Evolutionary conservation across 2,888 invertebrate genomes (phyloP), one percentile per base, ranked within the genome.

Genomic region (Aspidapion aeneum): DNA sequence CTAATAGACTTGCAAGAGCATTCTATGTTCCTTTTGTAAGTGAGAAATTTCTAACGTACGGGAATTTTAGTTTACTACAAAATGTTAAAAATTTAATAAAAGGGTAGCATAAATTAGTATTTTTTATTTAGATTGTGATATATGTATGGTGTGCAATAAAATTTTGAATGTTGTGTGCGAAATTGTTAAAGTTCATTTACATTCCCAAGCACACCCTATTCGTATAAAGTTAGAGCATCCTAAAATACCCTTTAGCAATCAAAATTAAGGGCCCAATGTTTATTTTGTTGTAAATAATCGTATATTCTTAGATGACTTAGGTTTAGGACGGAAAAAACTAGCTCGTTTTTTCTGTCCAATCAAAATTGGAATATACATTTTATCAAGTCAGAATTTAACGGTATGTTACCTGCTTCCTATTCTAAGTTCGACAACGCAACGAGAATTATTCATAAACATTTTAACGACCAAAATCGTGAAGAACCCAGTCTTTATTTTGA

Each of bases 391-490:
- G 65, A 68, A 55, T 68, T 68, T 55, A 61, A 68, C 50, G 68
- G 68, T 17, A 90, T 87, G 78, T 80, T 99, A 69, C 98, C 99
- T 0, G 93, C 94, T 65, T 89, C 91, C 1, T 98, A 88, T 76
- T 81, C 82, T 0, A 79, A 81, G 18, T 81, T 80, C 1, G 82
- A 82, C 54, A 90, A 94, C 77, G 92, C 90, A 73, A 91, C 92
- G 0, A 85, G 84, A 62, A 76, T 87, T 7, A 82, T 91, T 62
- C 96, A 94, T 64, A 81, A 86, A 0, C 83, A 96, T 80, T 97
- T 98, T 85, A 99, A 99, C 82, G 94, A 98, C 79, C 81, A 86
- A 74, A 99, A 99, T 81, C 81, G 82, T 75, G 98, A 95, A 77
- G 95, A 96, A 78, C 83, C 87, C 3, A 80, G 84, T 64, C 86